Evolutionary conservation across 1,140 invertebrate species (phyloP), one percentile per base, ranked within the genome.

Genomic region (Cotesia vestalis): DNA sequence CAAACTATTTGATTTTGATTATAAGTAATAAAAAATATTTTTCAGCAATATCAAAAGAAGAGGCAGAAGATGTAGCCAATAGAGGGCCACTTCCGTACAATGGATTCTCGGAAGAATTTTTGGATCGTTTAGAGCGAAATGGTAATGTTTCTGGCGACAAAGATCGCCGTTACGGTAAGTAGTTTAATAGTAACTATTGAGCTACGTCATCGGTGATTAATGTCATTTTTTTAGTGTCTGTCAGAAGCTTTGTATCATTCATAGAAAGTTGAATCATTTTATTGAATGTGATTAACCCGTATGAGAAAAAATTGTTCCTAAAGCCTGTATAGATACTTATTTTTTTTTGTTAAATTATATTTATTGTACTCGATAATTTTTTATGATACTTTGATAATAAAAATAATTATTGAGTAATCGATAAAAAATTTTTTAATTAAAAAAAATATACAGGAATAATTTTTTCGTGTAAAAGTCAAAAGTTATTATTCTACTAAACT

Each of bases 41-140:
- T 81, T 82, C 76, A 93, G 92, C 92, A 74, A 92, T 93, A 84
- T 93, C 92, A 76, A 92, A 93, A 85, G 92, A 93, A 84, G 92
- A 94, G 83, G 89, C 89, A 78, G 91, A 92, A 73, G 91, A 92
- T 77, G 81, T 77, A 66, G 81, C 89, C 73, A 88, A 88, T 72
- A 87, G 90, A 84, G 88, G 89, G 77, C 92, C 93, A 87, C 88
- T 94, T 82, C 90, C 92, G 75, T 95, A 94, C 88, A 95, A 95
- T 88, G 94, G 94, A 69, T 96, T 95, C 90, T 95, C 94, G 66
- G 94, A 95, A 80, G 94, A 96, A 88, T 96, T 94, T 89, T 90
- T 96, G 84, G 94, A 96, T 86, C 89, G 94, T 80, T 90, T 96
- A 77, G 94, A 96, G 87, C 93, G 94, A 80, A 95, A 95, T 88